Evolutionary conservation across 2,888 invertebrate genomes (phyloP).

Genomic region (Hypena proboscidalis): DNA sequence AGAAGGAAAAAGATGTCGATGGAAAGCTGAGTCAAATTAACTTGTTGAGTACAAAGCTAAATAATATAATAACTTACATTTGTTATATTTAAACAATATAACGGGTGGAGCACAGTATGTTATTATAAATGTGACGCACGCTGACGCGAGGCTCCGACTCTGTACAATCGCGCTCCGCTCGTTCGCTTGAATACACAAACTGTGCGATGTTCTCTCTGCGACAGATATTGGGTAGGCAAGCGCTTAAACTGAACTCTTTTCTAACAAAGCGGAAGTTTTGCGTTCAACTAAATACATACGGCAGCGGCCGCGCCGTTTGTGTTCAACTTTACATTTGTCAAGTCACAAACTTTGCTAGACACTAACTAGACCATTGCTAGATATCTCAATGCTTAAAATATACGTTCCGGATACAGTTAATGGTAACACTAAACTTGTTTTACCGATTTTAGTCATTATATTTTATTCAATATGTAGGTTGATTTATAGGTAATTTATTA

Average conservation of each 20-base stretch:
- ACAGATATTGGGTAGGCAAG: constrained; percentile 74
- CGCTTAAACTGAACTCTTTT: constrained; percentile 71
- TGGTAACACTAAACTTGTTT: neutral
- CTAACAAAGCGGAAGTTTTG: constrained; percentile 77
- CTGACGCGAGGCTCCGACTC: constrained; percentile 47
- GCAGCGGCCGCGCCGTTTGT: constrained; percentile 61
- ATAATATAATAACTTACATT: constrained; percentile 60
- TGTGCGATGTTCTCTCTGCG: constrained; percentile 56
- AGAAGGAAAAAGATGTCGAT: constrained; percentile 22
- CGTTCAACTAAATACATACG: constrained; percentile 74
- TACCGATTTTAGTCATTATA: neutral
- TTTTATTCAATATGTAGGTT: too few relatives aligned
- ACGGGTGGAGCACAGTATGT: constrained; percentile 54
- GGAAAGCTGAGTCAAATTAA: constrained; percentile 60
- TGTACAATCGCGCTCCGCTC: constrained; percentile 53
- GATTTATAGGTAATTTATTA: too few relatives aligned
- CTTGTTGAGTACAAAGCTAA: constrained; percentile 52
- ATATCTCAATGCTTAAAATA: constrained; percentile 27
- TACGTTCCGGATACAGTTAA: constrained; percentile 9
- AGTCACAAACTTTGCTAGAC: constrained; percentile 59
- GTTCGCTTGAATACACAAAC: constrained; percentile 65
- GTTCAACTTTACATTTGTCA: constrained; percentile 69
- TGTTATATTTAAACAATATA: constrained; percentile 62
- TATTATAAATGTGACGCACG: constrained; percentile 52
- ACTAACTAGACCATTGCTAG: constrained; percentile 50